Base-by-base conservation (phyloP, 2,888 invertebrate species). In the Drosophila maculinotata region DNA sequence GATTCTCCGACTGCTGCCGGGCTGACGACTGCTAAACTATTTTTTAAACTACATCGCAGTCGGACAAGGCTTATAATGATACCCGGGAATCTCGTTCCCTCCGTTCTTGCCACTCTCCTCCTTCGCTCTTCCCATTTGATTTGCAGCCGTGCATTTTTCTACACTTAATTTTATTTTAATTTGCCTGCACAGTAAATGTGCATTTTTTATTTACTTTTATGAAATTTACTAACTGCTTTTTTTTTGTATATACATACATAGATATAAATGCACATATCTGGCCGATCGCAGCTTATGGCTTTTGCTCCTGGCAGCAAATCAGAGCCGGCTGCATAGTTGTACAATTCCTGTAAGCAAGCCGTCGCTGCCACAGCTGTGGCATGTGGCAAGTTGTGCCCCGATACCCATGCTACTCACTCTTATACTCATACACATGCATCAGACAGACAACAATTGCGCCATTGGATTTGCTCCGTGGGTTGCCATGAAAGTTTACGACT, bases 281-380 rank as follows among this genome's bases (percentile, higher is more conserved):
- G 28, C n/a, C 14, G 30, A 63, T 63, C 35, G 35, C 39, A 26
- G 63, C 51, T 48, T 17, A 15, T 58, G 69, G 44, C 35, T 68
- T 41, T 57, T 47, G 68, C 53, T 69, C 52, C 62, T 53, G 49
- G 31, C 35, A 39, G 30, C 64, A 56, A 57, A 47, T 51, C 57
- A 31, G 47, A 54, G 79, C 41, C 75, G 59, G 58, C 80, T 73
- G 83, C 85, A 80, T 87, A 84, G 63, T 87, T 87, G 76, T 71
- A 71, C 84, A 84, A 81, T 81, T 87, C 88, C 72, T 81, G 68
- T 77, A 80, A 78, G 77, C 84, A 80, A 80, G 78, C 77, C 60
- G 59, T 48, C 47, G 66, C 67, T 78, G 67, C 72, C 62, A 52
- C 69, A 69, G 69, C 76, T 62, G 79, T 67, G 70, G 67, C 79